Evolutionary conservation across 1,140 invertebrate species (phyloP).

Genomic region (Pachyrhynchus sulphureomaculatus): DNA sequence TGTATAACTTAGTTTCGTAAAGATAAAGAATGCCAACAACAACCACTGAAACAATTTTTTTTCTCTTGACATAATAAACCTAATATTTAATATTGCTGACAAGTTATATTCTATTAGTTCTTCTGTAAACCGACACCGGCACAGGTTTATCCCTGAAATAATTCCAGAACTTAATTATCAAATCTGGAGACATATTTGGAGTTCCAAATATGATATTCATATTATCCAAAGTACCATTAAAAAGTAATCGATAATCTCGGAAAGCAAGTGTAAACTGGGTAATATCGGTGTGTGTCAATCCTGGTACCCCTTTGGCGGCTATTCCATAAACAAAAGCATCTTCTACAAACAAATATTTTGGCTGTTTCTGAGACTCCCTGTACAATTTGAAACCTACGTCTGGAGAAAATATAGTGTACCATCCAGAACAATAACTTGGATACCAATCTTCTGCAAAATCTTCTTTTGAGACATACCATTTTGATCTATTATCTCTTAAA

Average conservation of each 20-base stretch:
- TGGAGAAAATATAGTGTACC: conserved; percentile 70
- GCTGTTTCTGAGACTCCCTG: conserved; percentile 21
- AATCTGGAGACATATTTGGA: conserved; percentile 2
- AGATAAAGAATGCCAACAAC: no score
- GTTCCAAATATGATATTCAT: conserved; percentile 1
- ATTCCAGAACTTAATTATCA: neutral
- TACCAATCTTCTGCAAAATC: conserved; percentile 68
- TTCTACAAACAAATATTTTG: conserved; percentile 76
- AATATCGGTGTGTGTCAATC: conserved; percentile 43
- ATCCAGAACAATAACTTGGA: conserved; percentile 68
- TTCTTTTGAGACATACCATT: conserved; percentile 71
- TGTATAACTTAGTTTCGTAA: no score
- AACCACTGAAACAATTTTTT: no score
- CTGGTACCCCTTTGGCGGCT: conserved; percentile 61
- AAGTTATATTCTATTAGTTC: no score
- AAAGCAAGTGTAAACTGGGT: neutral
- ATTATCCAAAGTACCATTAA: conserved; percentile 1
- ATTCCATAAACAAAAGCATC: conserved; percentile 79
- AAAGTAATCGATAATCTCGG: neutral
- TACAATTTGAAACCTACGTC: conserved; percentile 63
- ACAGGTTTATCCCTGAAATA: conserved; percentile 5
- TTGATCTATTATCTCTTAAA: conserved; percentile 67
- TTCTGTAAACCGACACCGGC: neutral
- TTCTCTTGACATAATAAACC: no score
- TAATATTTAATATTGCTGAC: no score